Base-by-base conservation (phyloP, 2,113 vertebrate species). In the Mesembrinibis cayennensis region DNA sequence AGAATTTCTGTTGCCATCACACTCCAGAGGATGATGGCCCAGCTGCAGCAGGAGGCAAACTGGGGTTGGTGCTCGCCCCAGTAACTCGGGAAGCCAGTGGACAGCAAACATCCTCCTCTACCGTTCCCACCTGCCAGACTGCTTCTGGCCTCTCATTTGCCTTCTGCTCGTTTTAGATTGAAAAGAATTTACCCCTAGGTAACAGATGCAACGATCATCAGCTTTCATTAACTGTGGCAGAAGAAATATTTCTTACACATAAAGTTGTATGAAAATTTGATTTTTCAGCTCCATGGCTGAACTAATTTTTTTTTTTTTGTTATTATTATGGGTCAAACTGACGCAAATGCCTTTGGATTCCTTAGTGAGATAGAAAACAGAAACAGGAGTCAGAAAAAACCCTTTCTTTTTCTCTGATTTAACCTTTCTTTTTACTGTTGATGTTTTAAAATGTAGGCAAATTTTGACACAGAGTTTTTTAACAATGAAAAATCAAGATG, bases 81-180 rank as follows among this genome's bases (percentile, higher is more conserved):
- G 2, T 65, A 13, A 5, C 9, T 38, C 0, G 0, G 34, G 50
- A 47, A 70, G 14, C n/a, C 16, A 1, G 1, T 15, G 87, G 44
- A 11, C 36, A 66, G 30, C 62, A 67, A 67, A 47, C 3, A 5
- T 16, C 50, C 55, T 70, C 50, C 27, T 65, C 56, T 23, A 1
- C 10, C 7, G 3, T 32, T 72, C 49, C 63, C 40, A 29, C 25
- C 5, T 1, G 13, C 50, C 81, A 5, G 4, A 4, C 4, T 1
- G 36, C 32, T 34, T 9, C 63, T 49, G 84, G 32, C 27, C 25
- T 40, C 72, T 78, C 59, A 0, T 69, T 50, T 49, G 23, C 40
- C 38, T 69, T 82, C 89, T 47, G 40, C 53, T 47, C 47, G 4
- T 6, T 77, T 74, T 18, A 12, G 49, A 14, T 3, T 55, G 34